Base-by-base conservation (phyloP, 2,797 vertebrate genomes). In the Urocyon cinereoargenteus region DNA sequence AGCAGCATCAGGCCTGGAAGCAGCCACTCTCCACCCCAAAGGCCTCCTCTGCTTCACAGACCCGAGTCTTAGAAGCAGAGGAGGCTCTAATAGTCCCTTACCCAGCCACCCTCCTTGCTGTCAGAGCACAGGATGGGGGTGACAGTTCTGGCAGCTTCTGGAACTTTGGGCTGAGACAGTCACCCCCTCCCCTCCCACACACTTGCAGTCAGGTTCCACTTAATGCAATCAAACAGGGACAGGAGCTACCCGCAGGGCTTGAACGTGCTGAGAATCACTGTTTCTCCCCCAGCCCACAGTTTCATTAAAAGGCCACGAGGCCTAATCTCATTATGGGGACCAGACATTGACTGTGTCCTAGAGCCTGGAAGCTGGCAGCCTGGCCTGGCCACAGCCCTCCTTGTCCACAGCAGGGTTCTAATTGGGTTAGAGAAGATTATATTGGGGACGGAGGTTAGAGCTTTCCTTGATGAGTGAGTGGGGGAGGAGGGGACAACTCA, bases 271-370 rank as follows among this genome's bases (percentile, higher is more conserved):
- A 84, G 64, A 73, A 11, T 36, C 55, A 3, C 31, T 61, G 59
- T 92, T 86, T 59, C 68, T 91, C 53, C 78, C n/a, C 3, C 6
- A 0, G 19, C 84, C 86, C 75, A 21, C 21, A 2, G 78, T 57
- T 77, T 86, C 51, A 91, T 40, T 92, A 90, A 94, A 96, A 98
- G 94, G 62, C 34, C 34, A 83, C 64, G 26, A 51, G 85, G 59
- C 75, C 95, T 98, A 97, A 98, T 97, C 82, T 88, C 85, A 82
- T 97, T 96, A 95, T n/a, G 21, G 64, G 86, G 61, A 90, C 90
- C 96, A 97, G 97, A 97, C 96, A 49, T 53, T 3, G 45, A 26
- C n/a, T 77, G 55, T 0, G 66, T 16, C 49, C 88, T 79, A 73
- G 78, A 45, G 78, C 96, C 91, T n/a, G 6, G 34, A 34, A 31